These are phyloP conservation scores for Rattus rattus DNA, from an alignment of 2,113 vertebrate genomes.

Conservation along the genomic window DNA sequence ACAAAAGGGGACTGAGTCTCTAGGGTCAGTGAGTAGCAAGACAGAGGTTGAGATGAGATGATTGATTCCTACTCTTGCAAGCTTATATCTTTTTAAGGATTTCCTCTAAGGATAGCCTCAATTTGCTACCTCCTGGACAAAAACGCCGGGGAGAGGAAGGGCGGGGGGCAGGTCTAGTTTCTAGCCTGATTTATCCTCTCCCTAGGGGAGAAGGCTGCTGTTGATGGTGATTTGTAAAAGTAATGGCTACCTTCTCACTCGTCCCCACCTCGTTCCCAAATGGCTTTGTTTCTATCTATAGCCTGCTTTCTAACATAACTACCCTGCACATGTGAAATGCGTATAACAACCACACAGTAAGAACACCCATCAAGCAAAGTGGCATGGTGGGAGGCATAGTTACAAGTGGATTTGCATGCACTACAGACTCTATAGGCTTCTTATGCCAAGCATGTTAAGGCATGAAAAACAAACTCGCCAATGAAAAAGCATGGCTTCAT, in stretches of 20 bases:
- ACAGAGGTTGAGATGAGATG: background rate
- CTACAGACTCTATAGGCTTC: constrained; percentile 26
- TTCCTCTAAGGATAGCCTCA: background rate
- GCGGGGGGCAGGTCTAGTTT: background rate
- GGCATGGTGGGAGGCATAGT: background rate
- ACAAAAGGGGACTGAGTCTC: background rate
- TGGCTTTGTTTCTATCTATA: constrained; percentile 47
- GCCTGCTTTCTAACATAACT: constrained; percentile 3
- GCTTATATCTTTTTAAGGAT: constrained; percentile 3
- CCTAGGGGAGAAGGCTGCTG: background rate
- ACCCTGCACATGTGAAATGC: constrained; percentile 19
- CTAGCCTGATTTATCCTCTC: background rate
- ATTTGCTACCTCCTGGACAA: background rate
- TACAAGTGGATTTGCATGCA: constrained; percentile 29
- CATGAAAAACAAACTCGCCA: background rate
- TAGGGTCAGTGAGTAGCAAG: background rate
- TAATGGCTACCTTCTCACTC: background rate
- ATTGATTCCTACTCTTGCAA: background rate
- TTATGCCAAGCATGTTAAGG: constrained; percentile 48
- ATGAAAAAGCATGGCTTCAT: constrained; percentile 31
- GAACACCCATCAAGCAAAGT: background rate
- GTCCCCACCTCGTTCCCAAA: background rate
- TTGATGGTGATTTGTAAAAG: background rate
- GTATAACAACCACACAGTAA: constrained; percentile 12
- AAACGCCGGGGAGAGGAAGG: background rate